Percentiles rank a stretch among this genome's conserved stretches.
Evolutionary conservation across 2,113 vertebrate genomes (phyloP).

Genomic region (Phylloscopus trochiloides): DNA sequence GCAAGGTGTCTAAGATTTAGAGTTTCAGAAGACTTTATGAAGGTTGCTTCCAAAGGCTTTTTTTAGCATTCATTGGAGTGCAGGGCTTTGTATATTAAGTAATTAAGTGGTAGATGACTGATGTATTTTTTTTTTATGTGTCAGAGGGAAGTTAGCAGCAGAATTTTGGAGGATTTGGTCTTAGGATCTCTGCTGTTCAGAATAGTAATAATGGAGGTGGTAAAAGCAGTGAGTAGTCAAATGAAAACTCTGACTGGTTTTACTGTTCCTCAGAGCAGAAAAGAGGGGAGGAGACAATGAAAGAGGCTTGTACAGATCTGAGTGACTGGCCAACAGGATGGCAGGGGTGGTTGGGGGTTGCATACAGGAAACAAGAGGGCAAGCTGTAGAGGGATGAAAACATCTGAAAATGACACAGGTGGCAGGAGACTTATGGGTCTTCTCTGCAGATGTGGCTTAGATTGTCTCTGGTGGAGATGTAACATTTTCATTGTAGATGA

Average conservation of each 20-base stretch:
- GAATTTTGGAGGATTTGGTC: background rate
- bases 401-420: accelerated
- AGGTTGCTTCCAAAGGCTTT: background rate
- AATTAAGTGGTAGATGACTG: background rate
- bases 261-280: background rate
- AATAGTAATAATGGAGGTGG: background rate
- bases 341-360: background rate
- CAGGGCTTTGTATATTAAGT: background rate
- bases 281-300: background rate
- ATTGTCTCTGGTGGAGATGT: background rate
- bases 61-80: background rate
- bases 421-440: background rate
- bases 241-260: background rate
- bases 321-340: background rate
- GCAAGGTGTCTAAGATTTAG: background rate
- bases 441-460: background rate
- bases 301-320: background rate
- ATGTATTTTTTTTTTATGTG: background rate
- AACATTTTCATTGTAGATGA: background rate
- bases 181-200: background rate
- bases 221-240: background rate
- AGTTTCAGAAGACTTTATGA: background rate
- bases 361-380: background rate
- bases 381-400: background rate
- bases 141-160: background rate